Percentiles rank a stretch among this genome's conserved stretches.
These are phyloP conservation scores for Fukomys damarensis DNA, from an alignment of 2,113 vertebrate genomes.

Conservation along the genomic window DNA sequence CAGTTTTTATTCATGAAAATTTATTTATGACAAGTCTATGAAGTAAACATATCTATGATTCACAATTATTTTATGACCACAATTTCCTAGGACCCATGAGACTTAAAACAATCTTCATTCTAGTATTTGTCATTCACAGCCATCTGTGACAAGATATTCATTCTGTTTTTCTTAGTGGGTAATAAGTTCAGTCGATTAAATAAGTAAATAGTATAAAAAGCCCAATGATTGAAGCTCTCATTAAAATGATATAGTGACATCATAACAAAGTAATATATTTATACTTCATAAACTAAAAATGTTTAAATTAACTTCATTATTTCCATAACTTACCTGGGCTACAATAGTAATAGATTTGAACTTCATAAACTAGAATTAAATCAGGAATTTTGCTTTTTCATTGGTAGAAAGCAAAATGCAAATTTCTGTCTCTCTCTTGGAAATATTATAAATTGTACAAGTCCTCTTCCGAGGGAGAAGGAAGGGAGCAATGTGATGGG, in stretches of 20 bases:
- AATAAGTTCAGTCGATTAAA: not conserved
- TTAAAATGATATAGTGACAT: not conserved
- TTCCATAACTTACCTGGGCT: not conserved
- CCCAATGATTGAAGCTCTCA: not conserved
- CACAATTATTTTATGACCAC: slow-evolving; percentile 10
- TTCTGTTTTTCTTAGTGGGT: slow-evolving; percentile 58
- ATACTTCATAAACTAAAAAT: slow-evolving; percentile 28
- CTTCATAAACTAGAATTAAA: slow-evolving; percentile 39
- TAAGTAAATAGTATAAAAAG: slow-evolving; percentile 50
- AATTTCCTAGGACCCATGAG: slow-evolving; percentile 35
- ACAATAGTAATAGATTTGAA: slow-evolving; percentile 19
- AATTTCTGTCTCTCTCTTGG: slow-evolving; percentile 14
- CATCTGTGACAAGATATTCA: not conserved
- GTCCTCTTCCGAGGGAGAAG: not conserved
- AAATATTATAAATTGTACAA: slow-evolving; percentile 23
- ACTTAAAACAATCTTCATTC: slow-evolving; percentile 40
- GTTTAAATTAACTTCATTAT: not conserved
- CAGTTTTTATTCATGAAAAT: not conserved
- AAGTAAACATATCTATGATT: slow-evolving; percentile 18
- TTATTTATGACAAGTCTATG: not conserved
- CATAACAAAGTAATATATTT: not conserved
- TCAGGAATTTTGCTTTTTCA: slow-evolving; percentile 17
- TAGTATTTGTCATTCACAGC: not conserved
- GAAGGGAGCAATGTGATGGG: not conserved
- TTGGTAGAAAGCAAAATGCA: not conserved